A percentile compares a stretch with the other conserved stretches of the same genome.
Conservation (phyloP, 2,888 invertebrate species). For the Polymixis lichenea region DNA sequence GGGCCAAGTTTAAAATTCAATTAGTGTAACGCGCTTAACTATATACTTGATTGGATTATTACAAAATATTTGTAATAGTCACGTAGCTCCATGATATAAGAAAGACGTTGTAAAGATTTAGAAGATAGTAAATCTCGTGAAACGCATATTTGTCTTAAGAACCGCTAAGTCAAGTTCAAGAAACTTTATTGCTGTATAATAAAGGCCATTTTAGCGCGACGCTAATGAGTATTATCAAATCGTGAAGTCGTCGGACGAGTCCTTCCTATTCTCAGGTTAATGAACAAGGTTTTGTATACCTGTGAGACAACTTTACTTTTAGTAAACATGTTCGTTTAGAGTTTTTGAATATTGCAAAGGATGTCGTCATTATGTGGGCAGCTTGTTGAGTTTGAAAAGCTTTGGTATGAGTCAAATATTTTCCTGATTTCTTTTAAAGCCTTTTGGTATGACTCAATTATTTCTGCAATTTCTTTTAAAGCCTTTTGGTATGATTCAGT, state of each 20-base stretch:
- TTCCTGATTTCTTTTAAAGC: not conserved
- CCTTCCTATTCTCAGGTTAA: conserved; percentile 60
- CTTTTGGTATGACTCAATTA: not conserved
- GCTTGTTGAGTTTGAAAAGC: not conserved
- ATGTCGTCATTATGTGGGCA: not conserved
- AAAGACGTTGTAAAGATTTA: conserved; percentile 29
- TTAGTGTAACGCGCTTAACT: conserved; percentile 46
- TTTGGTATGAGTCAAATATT: not conserved
- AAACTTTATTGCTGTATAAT: conserved; percentile 57
- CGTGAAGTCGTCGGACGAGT: conserved; percentile 61
- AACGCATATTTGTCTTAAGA: conserved; percentile 50
- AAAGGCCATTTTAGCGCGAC: conserved; percentile 61
- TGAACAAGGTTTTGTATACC: conserved; percentile 62
- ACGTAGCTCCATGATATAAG: conserved; percentile 23
- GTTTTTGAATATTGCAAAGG: conserved; percentile 32
- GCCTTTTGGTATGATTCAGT: not conserved
- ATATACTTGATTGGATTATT: conserved; percentile 31
- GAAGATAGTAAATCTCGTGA: conserved; percentile 38
- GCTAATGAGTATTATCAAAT: conserved; percentile 54
- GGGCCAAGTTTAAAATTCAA: conserved; percentile 41
- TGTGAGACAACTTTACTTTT: conserved; percentile 50
- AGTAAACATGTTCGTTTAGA: conserved; percentile 47
- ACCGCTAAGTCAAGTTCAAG: conserved; percentile 64
- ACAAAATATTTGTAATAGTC: conserved; percentile 37
- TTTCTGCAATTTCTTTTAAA: not conserved